Percentiles rank a stretch among this genome's conserved stretches.
Conservation (phyloP, 1,140 invertebrate species). For the Stratiolaelaps scimitus region DNA sequence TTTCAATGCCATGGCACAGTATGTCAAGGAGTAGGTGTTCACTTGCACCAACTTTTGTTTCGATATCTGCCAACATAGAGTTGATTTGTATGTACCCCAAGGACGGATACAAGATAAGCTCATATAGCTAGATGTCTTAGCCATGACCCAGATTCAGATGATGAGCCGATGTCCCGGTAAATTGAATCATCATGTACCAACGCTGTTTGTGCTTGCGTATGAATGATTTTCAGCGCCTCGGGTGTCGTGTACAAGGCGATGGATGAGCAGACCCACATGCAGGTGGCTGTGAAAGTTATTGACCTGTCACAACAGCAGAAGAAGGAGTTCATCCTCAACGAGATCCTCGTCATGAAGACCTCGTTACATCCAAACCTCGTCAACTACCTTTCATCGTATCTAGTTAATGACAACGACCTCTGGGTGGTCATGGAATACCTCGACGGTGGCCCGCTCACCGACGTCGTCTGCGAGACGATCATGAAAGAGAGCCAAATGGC, state of each 20-base stretch:
- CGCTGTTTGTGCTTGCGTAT: too few relatives aligned
- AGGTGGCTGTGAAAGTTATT: slow-evolving; percentile 99
- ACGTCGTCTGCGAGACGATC: slow-evolving; percentile 92
- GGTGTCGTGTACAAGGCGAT: slow-evolving; percentile 96
- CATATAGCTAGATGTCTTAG: too few relatives aligned
- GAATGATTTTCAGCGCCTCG: slow-evolving; percentile 51
- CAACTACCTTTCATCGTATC: slow-evolving; percentile 86
- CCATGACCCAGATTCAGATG: too few relatives aligned
- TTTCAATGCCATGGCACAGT: too few relatives aligned
- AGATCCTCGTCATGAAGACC: slow-evolving; percentile 96
- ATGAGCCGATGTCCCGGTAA: too few relatives aligned
- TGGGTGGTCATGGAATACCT: slow-evolving; percentile 92
- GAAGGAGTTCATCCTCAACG: slow-evolving; percentile 98
- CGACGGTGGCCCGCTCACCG: slow-evolving; percentile 86
- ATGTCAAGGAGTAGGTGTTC: too few relatives aligned
- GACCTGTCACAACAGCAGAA: slow-evolving; percentile 95
- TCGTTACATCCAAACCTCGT: slow-evolving; percentile 92
- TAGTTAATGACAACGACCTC: slow-evolving; percentile 66
- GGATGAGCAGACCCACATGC: slow-evolving; percentile 88
- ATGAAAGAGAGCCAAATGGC: slow-evolving; percentile 97
- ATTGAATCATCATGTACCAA: too few relatives aligned
- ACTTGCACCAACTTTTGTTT: too few relatives aligned
- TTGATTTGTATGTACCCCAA: too few relatives aligned
- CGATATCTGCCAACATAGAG: too few relatives aligned
- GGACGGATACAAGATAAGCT: too few relatives aligned